Base-by-base conservation (phyloP, 2,888 invertebrate genomes). In the Oscheius onirici region DNA sequence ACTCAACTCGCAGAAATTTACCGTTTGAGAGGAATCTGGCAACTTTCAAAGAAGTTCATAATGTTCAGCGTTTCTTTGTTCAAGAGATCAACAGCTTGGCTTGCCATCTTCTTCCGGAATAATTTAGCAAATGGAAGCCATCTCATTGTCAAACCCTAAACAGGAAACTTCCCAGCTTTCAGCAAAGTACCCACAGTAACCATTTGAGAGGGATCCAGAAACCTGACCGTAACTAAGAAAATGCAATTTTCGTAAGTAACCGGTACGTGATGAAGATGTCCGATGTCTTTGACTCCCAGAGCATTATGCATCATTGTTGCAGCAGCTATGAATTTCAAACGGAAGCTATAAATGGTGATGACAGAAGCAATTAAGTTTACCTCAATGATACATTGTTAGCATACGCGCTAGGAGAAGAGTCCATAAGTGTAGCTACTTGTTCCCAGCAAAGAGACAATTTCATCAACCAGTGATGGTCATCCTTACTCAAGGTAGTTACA, bases 401-500 rank as follows among this genome's bases (percentile, higher is more conserved):
- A 54, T 78, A 81, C 0, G 79, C 78, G 54, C 65, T 76, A 22
- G 78, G 79, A 28, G 75, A 78, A 11, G 70, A 74, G 24, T 81
- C 81, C 22, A 79, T 74, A 2, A 81, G 71, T 2, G 71, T 69
- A 17, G 72, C 74, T 40, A 84, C 74, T 67, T 84, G 83, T 70
- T 96, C 95, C 97, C 97, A 97, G 0, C 94, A 93, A 88, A 95
- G 95, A 0, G 96, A 93, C 44, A 97, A 93, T 91, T 95, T 96
- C 93, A 97, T 95, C 26, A 97, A 91, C 97, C 97, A 99, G 88
- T 97, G 94, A 89, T 95, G 94, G 89, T 97, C 97, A 74, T 85
- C 85, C 69, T 76, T 73, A 6, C 74, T 78, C 34, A 81, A 66
- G 0, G 77, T 74, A 11, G 78, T 75, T 0, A 81, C 72, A 58